Conservation (phyloP, 2,888 invertebrate species). For the Andrena marginata region DNA sequence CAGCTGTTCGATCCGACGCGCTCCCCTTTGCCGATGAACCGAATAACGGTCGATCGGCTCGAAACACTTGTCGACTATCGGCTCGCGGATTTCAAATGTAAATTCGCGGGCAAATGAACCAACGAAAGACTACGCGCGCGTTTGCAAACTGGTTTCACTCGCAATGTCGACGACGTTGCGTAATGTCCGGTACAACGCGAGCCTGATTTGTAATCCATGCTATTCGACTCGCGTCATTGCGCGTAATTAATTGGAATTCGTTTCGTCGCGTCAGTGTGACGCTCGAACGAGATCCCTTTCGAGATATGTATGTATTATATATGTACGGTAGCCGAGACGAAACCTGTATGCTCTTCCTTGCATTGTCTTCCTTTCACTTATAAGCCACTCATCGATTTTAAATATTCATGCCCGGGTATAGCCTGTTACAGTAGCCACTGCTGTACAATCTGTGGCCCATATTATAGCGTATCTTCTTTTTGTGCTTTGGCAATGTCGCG, state of each 20-base stretch:
- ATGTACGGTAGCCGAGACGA: background rate
- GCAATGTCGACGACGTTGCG: conserved; percentile 66
- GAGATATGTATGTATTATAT: background rate
- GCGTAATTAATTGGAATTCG: conserved; percentile 66
- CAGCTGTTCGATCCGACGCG: conserved; percentile 18
- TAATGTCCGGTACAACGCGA: conserved; percentile 55
- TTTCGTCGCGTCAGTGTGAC: conserved; percentile 30
- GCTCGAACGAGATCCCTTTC: conserved; percentile 22
- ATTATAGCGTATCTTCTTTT: too few relatives aligned
- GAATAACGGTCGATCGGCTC: conserved; percentile 25
- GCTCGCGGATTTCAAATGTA: conserved; percentile 7
- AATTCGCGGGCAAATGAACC: conserved; percentile 12
- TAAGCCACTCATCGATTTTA: background rate
- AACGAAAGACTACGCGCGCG: conserved; percentile 33
- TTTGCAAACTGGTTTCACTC: conserved; percentile 63
- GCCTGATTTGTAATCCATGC: conserved; percentile 48
- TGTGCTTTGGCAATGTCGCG: too few relatives aligned
- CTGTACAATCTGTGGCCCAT: too few relatives aligned
- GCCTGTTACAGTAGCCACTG: too few relatives aligned
- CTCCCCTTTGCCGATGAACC: background rate
- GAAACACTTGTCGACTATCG: conserved; percentile 28
- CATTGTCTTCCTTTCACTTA: background rate
- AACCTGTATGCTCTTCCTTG: background rate
- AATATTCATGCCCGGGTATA: too few relatives aligned
- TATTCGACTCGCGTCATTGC: conserved; percentile 59